Evolutionary conservation across 2,888 invertebrate genomes (phyloP).

Genomic region (Crocallis elinguaria): DNA sequence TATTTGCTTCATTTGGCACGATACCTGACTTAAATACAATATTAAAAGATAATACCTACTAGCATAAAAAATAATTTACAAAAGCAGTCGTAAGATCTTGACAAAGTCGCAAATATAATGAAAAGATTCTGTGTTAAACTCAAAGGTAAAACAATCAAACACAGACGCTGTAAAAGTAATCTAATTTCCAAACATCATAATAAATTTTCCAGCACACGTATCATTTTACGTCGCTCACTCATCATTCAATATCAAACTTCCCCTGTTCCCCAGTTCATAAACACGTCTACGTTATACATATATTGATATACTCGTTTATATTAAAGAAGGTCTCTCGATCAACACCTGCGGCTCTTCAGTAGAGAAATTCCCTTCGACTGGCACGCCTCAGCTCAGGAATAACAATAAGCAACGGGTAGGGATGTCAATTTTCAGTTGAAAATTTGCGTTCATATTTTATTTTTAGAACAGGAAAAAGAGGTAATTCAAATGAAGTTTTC

Average conservation of each 20-base stretch:
- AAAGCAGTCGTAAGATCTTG: too few species aligned
- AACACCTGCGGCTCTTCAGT: conserved; percentile 34
- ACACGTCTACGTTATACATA: conserved; percentile 31
- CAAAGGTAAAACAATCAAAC: neutral
- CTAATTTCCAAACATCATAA: conserved; percentile 9
- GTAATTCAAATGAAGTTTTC: neutral
- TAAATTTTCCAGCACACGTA: conserved; percentile 1
- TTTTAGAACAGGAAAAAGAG: conserved; percentile 1
- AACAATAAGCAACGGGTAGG: conserved; percentile 29
- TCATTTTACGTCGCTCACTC: conserved; percentile 1
- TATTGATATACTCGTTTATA: conserved; percentile 38
- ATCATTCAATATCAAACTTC: conserved; percentile 19
- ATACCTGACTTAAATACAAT: too few species aligned
- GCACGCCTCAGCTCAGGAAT: conserved; percentile 25
- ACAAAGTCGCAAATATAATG: neutral
- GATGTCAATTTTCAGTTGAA: conserved; percentile 18
- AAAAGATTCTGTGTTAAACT: neutral
- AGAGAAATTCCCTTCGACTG: conserved; percentile 17
- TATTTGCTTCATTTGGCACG: too few species aligned
- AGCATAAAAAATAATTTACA: too few species aligned
- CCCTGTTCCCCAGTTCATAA: conserved; percentile 20
- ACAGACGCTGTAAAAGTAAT: neutral
- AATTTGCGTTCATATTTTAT: conserved; percentile 5
- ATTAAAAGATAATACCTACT: too few species aligned
- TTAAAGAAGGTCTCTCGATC: conserved; percentile 38